These are phyloP conservation scores for Entomobrya multifasciata DNA, from an alignment of 2,888 invertebrate species.

Conservation along the genomic window DNA sequence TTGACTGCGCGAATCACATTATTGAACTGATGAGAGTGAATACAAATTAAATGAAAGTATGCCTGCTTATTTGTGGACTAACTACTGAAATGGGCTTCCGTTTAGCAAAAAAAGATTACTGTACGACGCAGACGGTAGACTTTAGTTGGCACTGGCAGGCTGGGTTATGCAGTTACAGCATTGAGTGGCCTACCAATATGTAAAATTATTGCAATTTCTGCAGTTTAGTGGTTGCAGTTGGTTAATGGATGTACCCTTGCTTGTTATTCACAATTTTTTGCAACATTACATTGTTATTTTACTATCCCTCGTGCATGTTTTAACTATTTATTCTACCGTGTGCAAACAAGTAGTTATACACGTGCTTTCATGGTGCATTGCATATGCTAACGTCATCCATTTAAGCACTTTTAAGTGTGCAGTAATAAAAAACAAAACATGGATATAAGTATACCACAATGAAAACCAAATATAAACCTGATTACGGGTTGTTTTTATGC, in stretches of 20 bases:
- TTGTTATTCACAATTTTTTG: not conserved
- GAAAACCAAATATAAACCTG: too few relatives aligned
- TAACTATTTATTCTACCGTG: conserved; percentile 3
- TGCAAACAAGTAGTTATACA: conserved; percentile 23
- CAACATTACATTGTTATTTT: not conserved
- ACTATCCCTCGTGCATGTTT: not conserved
- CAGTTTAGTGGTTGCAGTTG: not conserved
- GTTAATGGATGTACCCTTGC: not conserved
- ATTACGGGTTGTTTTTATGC: too few relatives aligned
- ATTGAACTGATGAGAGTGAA: conserved; percentile 26
- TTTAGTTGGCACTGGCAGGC: too few relatives aligned
- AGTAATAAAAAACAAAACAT: too few relatives aligned
- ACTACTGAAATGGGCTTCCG: conserved; percentile 46
- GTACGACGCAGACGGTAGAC: not conserved
- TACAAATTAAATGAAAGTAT: conserved; percentile 29
- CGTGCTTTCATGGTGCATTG: conserved; percentile 50
- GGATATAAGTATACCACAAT: too few relatives aligned
- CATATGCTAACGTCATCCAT: too few relatives aligned
- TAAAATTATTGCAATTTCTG: not conserved
- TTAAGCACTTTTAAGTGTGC: too few relatives aligned
- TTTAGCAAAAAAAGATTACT: conserved; percentile 25
- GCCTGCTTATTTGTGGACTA: conserved; percentile 29
- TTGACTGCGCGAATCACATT: not conserved
- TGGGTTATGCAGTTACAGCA: too few relatives aligned
- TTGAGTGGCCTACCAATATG: too few relatives aligned